These are phyloP conservation scores for Helicoverpa armigera DNA, from an alignment of 1,140 invertebrate genomes.

Conservation along the genomic window DNA sequence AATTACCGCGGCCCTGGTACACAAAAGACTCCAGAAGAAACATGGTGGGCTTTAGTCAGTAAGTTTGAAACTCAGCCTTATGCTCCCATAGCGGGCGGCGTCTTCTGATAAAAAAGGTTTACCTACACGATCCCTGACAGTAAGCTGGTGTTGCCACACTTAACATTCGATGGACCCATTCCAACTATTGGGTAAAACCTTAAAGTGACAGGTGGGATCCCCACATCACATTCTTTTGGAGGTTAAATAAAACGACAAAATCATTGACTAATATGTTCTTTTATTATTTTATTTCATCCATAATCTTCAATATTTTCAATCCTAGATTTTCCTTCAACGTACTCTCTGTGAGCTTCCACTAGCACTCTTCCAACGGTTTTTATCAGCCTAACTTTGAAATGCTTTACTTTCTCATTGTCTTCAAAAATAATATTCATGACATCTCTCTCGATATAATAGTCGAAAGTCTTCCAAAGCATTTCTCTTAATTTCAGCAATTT, in stretches of 20 bases:
- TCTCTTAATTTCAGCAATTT: conserved; percentile 82
- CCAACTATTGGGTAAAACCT: not conserved
- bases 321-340: conserved; percentile 47
- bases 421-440: conserved; percentile 62
- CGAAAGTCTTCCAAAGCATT: conserved; percentile 85
- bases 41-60: too few relatives aligned
- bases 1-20: too few relatives aligned
- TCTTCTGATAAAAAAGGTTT: not conserved
- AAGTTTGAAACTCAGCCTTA: too few relatives aligned
- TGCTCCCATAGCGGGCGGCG: too few relatives aligned
- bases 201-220: not conserved
- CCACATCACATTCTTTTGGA: not conserved
- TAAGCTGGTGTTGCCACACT: too few relatives aligned
- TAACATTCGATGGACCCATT: not conserved
- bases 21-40: too few relatives aligned
- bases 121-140: too few relatives aligned
- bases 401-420: conserved; percentile 58
- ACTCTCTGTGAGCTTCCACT: conserved; percentile 67
- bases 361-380: conserved; percentile 72
- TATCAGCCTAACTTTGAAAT: conserved; percentile 69
- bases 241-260: not conserved
- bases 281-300: conserved; percentile 54
- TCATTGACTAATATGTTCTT: not conserved
- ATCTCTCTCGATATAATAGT: conserved; percentile 85
- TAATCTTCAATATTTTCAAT: conserved; percentile 52